Evolutionary conservation across 2,797 vertebrate species (phyloP), one percentile per base, ranked within the genome.

Genomic region (Meda fulgida): DNA sequence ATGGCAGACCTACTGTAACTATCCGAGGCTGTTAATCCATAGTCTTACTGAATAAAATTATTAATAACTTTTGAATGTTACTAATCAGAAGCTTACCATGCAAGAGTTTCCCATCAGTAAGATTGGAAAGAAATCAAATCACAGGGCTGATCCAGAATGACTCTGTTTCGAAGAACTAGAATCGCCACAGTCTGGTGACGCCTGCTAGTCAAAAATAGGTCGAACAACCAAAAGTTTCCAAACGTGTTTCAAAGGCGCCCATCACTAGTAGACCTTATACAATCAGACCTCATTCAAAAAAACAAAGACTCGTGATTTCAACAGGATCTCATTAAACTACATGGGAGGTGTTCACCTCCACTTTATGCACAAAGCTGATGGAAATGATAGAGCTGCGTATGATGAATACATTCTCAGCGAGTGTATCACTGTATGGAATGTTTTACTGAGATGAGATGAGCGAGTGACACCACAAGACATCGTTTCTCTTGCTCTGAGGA

Each of bases 351-450:
- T 23, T 80, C 14, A 69, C 46, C 76, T 46, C 8, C 8, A 78
- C 19, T 75, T 34, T 13, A 5, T 3, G 26, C 26, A 36, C 72
- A 55, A 65, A 21, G 18, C 58, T 40, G 23, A 40, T 1, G 8
- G 5, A 69, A 38, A 38, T 53, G 18, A 26, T n/a, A 80, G 46
- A 36, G 14, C 46, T 53, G 46, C 1, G 9, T 5, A 55, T 29
- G 53, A 40, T 65, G 48, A 81, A 58, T 55, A 29, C 18, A 65
- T 43, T 11, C n/a, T 31, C n/a, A 83, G 51, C 3, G 40, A 53
- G n/a, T 14, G 26, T 23, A 90, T 92, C 89, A 88, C 90, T 90
- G 89, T 89, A 38, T 75, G 82, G 88, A 90, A 92, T 88, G 55
- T 43, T 84, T 90, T 90, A 90, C 90, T 88, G 84, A 89, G 87